Evolutionary conservation across 2,888 invertebrate species (phyloP).

Genomic region (Netelia inedita): DNA sequence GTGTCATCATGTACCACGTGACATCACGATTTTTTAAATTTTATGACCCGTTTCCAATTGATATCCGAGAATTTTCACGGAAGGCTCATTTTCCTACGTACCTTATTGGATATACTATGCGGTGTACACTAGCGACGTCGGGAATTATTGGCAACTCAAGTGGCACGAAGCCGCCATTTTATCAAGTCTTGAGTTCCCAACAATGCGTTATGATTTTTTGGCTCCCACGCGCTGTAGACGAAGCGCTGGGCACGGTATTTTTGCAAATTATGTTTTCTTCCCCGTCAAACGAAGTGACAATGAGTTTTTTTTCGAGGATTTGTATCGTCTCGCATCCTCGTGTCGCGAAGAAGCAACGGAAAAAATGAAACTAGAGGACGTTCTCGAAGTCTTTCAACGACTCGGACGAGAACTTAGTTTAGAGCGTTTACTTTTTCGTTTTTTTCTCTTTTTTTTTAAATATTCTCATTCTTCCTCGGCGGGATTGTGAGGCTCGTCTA

Average conservation of each 20-base stretch:
- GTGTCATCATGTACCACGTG: background rate
- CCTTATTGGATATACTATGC: slow-evolving; percentile 31
- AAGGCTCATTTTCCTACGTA: slow-evolving; percentile 34
- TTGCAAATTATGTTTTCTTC: slow-evolving; percentile 4
- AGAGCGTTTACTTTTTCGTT: slow-evolving; percentile 34
- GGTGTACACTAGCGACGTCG: slow-evolving; percentile 42
- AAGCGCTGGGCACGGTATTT: slow-evolving; percentile 68
- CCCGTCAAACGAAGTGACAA: background rate
- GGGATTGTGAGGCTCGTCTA: slow-evolving; percentile 26
- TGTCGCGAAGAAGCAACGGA: slow-evolving; percentile 34
- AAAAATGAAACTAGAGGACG: slow-evolving; percentile 44
- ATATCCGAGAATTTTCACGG: slow-evolving; percentile 3
- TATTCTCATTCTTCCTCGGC: slow-evolving; percentile 12
- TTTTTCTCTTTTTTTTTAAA: background rate
- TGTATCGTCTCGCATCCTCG: slow-evolving; percentile 35
- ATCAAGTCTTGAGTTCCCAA: no score
- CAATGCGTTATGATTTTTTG: slow-evolving; percentile 4
- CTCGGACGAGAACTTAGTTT: slow-evolving; percentile 48
- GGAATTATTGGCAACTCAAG: slow-evolving; percentile 39
- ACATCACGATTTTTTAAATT: background rate
- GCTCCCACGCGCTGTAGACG: slow-evolving; percentile 74
- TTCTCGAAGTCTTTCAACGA: slow-evolving; percentile 29
- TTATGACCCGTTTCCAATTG: slow-evolving; percentile 1
- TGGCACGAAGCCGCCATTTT: background rate
- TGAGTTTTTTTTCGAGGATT: background rate